Evolutionary conservation across 2,888 invertebrate genomes (phyloP).

Genomic region (Congeria kusceri): DNA sequence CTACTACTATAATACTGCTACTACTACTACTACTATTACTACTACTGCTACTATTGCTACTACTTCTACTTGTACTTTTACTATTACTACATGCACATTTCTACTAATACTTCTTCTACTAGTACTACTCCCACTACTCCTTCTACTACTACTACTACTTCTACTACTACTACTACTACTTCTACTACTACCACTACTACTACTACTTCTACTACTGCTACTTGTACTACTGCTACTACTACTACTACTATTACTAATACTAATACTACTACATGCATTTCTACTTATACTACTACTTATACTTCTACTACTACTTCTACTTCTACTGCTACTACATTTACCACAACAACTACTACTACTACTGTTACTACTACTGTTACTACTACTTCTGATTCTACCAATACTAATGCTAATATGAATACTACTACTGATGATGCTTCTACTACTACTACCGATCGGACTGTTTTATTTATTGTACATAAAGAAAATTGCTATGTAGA

Average conservation of each 20-base stretch:
- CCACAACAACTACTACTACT: neutral
- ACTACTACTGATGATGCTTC: no score
- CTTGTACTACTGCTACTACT: no score
- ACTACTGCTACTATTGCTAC: neutral
- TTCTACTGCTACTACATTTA: no score
- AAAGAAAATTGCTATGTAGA: no score
- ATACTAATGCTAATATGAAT: no score
- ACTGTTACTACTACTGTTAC: neutral
- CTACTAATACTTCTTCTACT: conserved; percentile 16
- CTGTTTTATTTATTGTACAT: no score
- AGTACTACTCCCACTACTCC: conserved; percentile 8
- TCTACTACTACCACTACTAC: conserved; percentile 1
- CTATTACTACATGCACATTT: conserved; percentile 7
- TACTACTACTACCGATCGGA: no score
- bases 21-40: neutral
- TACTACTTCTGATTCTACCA: no score
- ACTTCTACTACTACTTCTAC: no score
- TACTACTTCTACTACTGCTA: neutral
- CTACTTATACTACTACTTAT: no score
- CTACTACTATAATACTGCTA: neutral
- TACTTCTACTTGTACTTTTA: neutral
- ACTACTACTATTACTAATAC: no score
- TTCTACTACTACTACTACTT: conserved; percentile 13
- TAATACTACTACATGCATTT: no score
- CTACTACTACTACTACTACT: conserved; percentile 3